Evolutionary conservation across 2,888 invertebrate genomes (phyloP), one percentile per base, ranked within the genome.

Genomic region (Lepidocyrtoides sp.): DNA sequence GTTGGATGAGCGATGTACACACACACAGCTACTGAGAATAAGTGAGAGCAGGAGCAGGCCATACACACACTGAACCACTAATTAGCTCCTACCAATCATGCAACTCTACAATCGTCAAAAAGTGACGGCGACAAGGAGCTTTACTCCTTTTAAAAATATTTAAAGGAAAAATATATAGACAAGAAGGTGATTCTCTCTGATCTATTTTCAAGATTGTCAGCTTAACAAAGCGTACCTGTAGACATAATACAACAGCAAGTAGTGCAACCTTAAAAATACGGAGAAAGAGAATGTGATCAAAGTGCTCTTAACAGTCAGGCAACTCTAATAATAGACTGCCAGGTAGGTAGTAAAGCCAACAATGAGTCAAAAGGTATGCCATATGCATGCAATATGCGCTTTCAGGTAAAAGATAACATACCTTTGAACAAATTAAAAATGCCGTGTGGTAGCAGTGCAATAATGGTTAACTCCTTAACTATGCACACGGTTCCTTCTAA

Each of bases 401-500:
- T 60, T 60, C 17, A 26, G 26, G 26, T 32, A 66, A 66, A 32
- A 66, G 66, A 14, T 66, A 66, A 66, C 66, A 8, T 66, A 66
- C 66, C 66, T 66, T 10, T 32, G 14, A 20, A 32, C 26, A 26
- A 26, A 26, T 14, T 29, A 10, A 63, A 29, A 63, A 26, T 12
- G 32, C 66, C 32, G 66, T 66, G 32, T n/a, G 26, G 26, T 26
- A 26, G 8, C 26, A 54, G 17, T 54, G 36, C 57, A 2, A 17
- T 8, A 17, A 10, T 2, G 20, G 14, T 17, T 57, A 57, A 20
- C 57, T 20, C 12, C 2, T 7, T 36, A 12, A n/a, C 17, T 54
- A 60, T n/a, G 20, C 66, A n/a, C 66, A 66, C 66, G 66, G 66
- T 29, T 66, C 66, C 66, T 66, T 66, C 32, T 57, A 8, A 17